These are phyloP conservation scores for Cygnus buccinator DNA, from an alignment of 2,113 vertebrate species.

Conservation along the genomic window DNA sequence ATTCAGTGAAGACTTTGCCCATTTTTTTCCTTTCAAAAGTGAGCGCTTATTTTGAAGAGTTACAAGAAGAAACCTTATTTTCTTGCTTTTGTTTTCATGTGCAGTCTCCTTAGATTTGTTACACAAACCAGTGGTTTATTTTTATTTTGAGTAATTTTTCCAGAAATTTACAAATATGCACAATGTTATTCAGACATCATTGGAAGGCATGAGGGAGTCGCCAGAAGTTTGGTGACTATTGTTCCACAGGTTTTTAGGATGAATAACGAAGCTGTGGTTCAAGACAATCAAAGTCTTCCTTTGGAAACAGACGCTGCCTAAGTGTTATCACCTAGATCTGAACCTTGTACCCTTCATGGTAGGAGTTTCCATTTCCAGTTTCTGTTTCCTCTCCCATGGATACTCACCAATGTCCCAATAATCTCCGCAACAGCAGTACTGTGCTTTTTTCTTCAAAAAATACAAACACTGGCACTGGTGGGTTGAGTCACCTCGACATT, in stretches of 20 bases:
- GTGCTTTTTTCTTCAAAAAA: neutral
- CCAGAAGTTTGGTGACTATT: neutral
- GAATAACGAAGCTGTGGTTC: neutral
- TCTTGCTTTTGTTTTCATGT: neutral
- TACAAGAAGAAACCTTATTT: neutral
- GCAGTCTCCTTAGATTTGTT: neutral
- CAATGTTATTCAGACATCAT: neutral
- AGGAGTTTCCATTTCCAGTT: neutral
- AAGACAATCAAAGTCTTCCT: neutral
- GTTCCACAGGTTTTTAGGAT: neutral
- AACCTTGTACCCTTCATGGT: fast-evolving
- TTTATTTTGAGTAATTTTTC: conserved; percentile 1
- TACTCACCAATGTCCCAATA: neutral
- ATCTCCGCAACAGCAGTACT: neutral
- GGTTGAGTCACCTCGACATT: neutral
- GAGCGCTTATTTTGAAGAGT: neutral
- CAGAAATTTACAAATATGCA: neutral
- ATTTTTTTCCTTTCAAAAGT: neutral
- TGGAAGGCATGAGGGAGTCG: neutral
- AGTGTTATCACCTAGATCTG: neutral
- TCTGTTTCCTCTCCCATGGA: neutral
- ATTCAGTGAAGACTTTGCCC: neutral
- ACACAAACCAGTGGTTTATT: neutral
- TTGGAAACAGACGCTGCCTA: neutral
- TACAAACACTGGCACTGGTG: neutral